phyloP scores from a whole-genome alignment of 1,140 invertebrate genomes.

The Drosophila baimaii region DNA sequence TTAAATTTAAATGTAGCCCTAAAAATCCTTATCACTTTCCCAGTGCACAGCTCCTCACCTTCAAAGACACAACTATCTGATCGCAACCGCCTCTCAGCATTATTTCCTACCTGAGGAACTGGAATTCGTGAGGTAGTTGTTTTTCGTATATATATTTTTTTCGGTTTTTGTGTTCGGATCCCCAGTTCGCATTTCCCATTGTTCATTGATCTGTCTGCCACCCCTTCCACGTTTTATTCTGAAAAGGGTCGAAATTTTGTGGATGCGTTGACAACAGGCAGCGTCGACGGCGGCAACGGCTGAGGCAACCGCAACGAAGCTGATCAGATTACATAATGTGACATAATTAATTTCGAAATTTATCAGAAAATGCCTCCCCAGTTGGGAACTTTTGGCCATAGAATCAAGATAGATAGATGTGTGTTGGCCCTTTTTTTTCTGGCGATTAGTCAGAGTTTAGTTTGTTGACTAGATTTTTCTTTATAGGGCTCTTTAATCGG shows the following conservation, averaged over 20 bases:
- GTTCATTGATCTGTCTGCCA: constrained; percentile 55
- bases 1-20: not conserved
- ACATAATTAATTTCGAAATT: constrained; percentile 82
- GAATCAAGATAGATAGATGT: constrained; percentile 24
- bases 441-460: constrained; percentile 35
- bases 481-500: constrained; percentile 52
- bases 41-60: constrained; percentile 26
- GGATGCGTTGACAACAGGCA: constrained; percentile 54
- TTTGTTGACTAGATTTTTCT: constrained; percentile 21
- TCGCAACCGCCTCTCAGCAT: constrained; percentile 7
- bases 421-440: constrained; percentile 22
- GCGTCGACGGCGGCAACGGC: constrained; percentile 13
- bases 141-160: constrained; percentile 6
- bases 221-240: constrained; percentile 36
- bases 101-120: constrained; percentile 46
- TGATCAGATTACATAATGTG: constrained; percentile 84
- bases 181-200: constrained; percentile 54
- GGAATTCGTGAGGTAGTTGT: constrained; percentile 41
- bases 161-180: constrained; percentile 25
- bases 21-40: not conserved
- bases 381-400: constrained; percentile 10
- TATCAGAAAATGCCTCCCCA: constrained; percentile 38
- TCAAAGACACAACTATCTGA: constrained; percentile 36
- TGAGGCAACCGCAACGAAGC: constrained; percentile 51
- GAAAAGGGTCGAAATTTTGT: constrained; percentile 50